Conservation (phyloP, 92 coral and sea anemone species). For the Epizoanthus illoricatus region DNA sequence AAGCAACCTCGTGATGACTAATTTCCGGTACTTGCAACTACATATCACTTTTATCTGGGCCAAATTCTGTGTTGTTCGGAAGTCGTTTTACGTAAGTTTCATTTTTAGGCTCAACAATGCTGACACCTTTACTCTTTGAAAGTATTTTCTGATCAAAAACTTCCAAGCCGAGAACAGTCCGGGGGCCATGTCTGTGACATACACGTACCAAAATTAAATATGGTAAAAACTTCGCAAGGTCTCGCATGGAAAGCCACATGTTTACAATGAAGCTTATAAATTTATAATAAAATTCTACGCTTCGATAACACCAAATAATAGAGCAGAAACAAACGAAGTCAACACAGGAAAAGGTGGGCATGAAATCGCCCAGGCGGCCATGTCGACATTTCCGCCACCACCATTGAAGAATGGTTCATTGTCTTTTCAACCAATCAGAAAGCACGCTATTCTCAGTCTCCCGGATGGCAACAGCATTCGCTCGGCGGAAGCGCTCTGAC, state of each 20-base stretch:
- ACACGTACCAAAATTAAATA: not conserved
- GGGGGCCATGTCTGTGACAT: not conserved
- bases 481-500: conserved; percentile 34
- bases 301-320: conserved; percentile 6
- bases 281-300: not conserved
- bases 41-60: not conserved
- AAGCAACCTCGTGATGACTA: not conserved
- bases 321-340: not conserved
- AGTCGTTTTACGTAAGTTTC: not conserved
- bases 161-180: not conserved
- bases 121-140: not conserved
- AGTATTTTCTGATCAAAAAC: not conserved
- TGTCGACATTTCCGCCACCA: conserved; percentile 36
- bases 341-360: conserved; percentile 31
- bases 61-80: not conserved
- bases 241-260: conserved; percentile 3
- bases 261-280: not conserved
- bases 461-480: conserved; percentile 85
- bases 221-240: not conserved
- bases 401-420: conserved; percentile 42
- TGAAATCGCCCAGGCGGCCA: conserved; percentile 29
- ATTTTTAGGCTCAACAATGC: not conserved
- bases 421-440: conserved; percentile 61
- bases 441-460: conserved; percentile 47
- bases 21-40: conserved; percentile 2